Base-by-base conservation (phyloP, 2,888 invertebrate genomes). In the Venusia cambrica region DNA sequence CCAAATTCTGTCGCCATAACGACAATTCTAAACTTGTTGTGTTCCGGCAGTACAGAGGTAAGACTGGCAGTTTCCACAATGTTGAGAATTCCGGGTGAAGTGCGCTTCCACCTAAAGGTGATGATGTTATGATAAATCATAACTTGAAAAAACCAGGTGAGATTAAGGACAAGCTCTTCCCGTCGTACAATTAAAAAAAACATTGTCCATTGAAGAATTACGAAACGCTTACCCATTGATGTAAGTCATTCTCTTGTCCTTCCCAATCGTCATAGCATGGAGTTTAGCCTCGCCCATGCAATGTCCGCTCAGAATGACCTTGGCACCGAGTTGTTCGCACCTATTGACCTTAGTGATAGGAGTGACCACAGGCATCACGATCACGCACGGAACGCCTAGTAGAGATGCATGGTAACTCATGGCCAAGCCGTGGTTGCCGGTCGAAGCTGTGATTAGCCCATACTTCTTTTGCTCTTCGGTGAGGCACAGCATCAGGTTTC, bases 341-440 rank as follows among this genome's bases (percentile, higher is more conserved):
- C 92, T 92, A 50, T 93, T 92, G 11, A 97, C 91, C 81, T 98
- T 98, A 91, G 96, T 97, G 21, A 97, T 92, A 0, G 97, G 95
- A 0, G 97, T 95, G 3, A 92, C 89, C 1, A 89, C 83, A 0
- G 98, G 97, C 97, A 98, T 97, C 1, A 97, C 94, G 1, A 98
- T 92, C 0, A 94, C 91, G 6, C 92, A 92, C 0, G 93, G 91
- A 18, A 94, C 89, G n/a, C 87, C 88, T 8, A 95, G 73, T 34
- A 89, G 88, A 37, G 88, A 79, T 0, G 94, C 90, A 64, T 96
- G 96, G 70, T 94, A 94, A 43, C 92, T 90, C 45, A 97, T 48
- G 0, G 89, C 89, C 44, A 94, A 89, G 0, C 97, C 97, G 70
- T 98, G 98, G 74, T 98, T 98, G 0, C 98, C 98, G 17, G 95